Evolutionary conservation across 1,140 invertebrate species (phyloP), one percentile per base, ranked within the genome.

Genomic region (Drosophila micromelanica): DNA sequence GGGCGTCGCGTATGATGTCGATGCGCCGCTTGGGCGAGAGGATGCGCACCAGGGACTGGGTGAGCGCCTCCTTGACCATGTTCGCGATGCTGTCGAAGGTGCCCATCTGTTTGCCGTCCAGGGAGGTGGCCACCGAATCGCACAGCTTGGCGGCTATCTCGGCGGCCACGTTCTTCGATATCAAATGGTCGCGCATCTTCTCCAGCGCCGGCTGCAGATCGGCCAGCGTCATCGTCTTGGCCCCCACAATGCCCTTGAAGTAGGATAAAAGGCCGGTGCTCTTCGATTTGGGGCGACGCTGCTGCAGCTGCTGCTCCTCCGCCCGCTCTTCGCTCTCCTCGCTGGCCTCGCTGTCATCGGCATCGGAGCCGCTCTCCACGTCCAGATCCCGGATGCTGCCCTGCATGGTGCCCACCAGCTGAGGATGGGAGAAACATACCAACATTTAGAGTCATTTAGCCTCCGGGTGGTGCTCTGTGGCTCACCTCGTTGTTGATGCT

Each of bases 161-260:
- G 0, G 97, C 93, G 30, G 99, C 99, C 2, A 99, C 99, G 93
- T 99, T 99, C 92, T 99, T 99, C 0, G 94, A 94, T 77, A 99
- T 99, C 27, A 99, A 94, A 93, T 99, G 98, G 92, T 99, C 98
- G 70, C 96, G 96, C 93, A 99, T 94, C 92, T 99, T 99, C 49
- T 99, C 98, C 67, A 99, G 92, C 38, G 96, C 96, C 0, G 98
- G 97, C 69, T 95, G 93, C 94, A 99, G 95, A 59, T 97, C 95
- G 13, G 95, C 94, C 5, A 93, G 92, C 0, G 94, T 94, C 46
- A 98, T 92, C n/a, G 94, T 94, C 90, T 98, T 98, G 2, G 95
- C 95, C 0, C 97, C 97, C 4, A 99, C 98, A 40, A 99, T 93
- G 80, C 96, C 96, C 92, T 95, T 96, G 76, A 97, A 97, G 82